A percentile compares a stretch with the other conserved stretches of the same genome.
Conservation (phyloP, 2,888 invertebrate genomes). For the Lacanobia oleracea region DNA sequence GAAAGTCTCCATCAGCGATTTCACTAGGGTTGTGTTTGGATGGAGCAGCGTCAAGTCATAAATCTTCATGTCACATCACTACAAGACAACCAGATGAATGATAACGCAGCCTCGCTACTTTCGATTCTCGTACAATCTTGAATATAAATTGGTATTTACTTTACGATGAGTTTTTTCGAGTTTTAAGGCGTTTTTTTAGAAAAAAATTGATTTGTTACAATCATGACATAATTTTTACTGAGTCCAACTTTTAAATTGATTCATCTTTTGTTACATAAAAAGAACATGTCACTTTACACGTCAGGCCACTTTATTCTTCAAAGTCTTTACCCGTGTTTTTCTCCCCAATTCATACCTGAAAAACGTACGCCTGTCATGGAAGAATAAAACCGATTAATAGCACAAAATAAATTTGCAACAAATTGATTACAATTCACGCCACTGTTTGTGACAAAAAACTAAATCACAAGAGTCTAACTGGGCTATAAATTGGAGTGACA, state of each 20-base stretch:
- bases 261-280: neutral
- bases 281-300: neutral
- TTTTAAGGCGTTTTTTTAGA: neutral
- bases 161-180: constrained; percentile 13
- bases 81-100: constrained; percentile 50
- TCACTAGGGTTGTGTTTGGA: constrained; percentile 33
- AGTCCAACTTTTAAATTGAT: neutral
- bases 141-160: constrained; percentile 46
- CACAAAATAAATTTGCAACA: constrained; percentile 27
- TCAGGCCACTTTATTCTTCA: neutral
- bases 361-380: constrained; percentile 7
- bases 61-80: constrained; percentile 60
- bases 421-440: constrained; percentile 46
- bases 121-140: constrained; percentile 48
- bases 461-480: constrained; percentile 34
- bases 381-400: constrained; percentile 38
- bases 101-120: constrained; percentile 48
- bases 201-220: constrained; percentile 6
- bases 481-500: constrained; percentile 55
- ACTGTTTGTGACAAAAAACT: constrained; percentile 48
- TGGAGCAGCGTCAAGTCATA: constrained; percentile 40
- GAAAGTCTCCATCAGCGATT: constrained; percentile 42
- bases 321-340: neutral
- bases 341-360: neutral
- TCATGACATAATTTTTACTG: neutral